Base-by-base conservation (phyloP, 1,140 invertebrate species). In the Scaptomyza graminum region DNA sequence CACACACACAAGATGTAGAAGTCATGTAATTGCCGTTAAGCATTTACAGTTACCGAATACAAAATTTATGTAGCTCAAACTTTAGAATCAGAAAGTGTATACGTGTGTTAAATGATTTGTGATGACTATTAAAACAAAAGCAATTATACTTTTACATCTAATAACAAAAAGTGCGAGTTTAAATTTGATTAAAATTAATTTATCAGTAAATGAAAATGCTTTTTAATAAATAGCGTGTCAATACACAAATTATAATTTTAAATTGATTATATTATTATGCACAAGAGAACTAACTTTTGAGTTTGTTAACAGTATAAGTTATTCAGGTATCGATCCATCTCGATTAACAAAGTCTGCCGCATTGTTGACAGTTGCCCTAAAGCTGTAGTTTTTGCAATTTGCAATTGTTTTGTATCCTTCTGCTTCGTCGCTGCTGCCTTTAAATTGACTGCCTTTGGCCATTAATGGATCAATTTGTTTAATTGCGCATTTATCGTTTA, bases 401-500 rank as follows among this genome's bases (percentile, higher is more conserved):
- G 61, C 18, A 57, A 57, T 72, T 67, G 59, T 47, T 71, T 64
- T 62, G 41, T 50, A 13, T 47, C 39, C 15, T 59, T 12, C 18
- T 52, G 39, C 47, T 49, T 50, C 12, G 22, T 34, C 28, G 31
- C 13, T 15, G 15, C n/a, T 64, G 13, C 15, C 64, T 52, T 74
- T 59, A 59, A 54, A 49, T 69, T 69, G 43, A 41, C 18, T 55
- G 56, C 57, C 63, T 25, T 43, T 50, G 57, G 60, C 64, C 31
- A 37, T 34, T 61, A 51, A 44, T 56, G 59, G 67, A 50, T 67
- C 88, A 88, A 88, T 88, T 88, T 74, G 52, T 66, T 74, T 88
- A 88, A 88, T 88, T 88, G 84, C 60, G 55, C 83, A 88, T 88
- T 79, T 88, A 88, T 83, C 62, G 82, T 78, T 66, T 76, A 83